Percentiles rank a stretch among this genome's conserved stretches.
phyloP scores from a whole-genome alignment of 1,140 invertebrate species.

The Drosophila mayri region DNA sequence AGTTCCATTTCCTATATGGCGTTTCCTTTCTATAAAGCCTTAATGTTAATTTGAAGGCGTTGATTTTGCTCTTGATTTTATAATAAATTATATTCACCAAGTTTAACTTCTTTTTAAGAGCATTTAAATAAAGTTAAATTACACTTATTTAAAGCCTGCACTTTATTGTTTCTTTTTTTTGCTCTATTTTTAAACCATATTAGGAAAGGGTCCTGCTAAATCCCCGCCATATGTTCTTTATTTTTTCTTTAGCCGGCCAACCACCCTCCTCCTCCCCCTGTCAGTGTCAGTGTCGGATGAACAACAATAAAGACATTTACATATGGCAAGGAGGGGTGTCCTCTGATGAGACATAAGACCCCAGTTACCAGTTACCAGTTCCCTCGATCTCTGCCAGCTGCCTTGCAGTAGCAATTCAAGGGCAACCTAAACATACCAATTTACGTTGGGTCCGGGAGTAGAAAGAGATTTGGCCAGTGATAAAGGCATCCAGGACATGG shows the following conservation, averaged over 20 bases:
- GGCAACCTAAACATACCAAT: constrained; percentile 68
- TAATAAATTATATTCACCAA: too few relatives aligned
- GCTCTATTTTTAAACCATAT: background rate
- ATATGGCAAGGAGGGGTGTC: constrained; percentile 41
- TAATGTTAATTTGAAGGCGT: background rate
- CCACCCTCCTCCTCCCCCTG: background rate
- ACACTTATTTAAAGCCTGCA: background rate
- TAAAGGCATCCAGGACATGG: constrained; percentile 46
- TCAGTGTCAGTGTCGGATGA: constrained; percentile 37
- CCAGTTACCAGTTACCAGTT: background rate
- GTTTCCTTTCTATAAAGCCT: too few relatives aligned
- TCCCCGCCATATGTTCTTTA: constrained; percentile 32
- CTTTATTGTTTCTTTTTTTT: background rate
- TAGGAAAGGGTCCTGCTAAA: background rate
- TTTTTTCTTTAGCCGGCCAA: constrained; percentile 4
- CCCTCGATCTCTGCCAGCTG: background rate
- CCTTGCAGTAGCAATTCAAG: constrained; percentile 45
- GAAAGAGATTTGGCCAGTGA: constrained; percentile 60
- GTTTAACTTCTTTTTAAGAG: background rate
- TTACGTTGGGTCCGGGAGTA: constrained; percentile 46
- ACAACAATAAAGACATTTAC: constrained; percentile 69
- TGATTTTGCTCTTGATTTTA: background rate
- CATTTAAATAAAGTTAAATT: too few relatives aligned
- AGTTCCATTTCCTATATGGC: background rate
- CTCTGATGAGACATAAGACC: constrained; percentile 20